These are phyloP conservation scores for Lingula anatina DNA, from an alignment of 2,888 invertebrate genomes.

Conservation along the genomic window DNA sequence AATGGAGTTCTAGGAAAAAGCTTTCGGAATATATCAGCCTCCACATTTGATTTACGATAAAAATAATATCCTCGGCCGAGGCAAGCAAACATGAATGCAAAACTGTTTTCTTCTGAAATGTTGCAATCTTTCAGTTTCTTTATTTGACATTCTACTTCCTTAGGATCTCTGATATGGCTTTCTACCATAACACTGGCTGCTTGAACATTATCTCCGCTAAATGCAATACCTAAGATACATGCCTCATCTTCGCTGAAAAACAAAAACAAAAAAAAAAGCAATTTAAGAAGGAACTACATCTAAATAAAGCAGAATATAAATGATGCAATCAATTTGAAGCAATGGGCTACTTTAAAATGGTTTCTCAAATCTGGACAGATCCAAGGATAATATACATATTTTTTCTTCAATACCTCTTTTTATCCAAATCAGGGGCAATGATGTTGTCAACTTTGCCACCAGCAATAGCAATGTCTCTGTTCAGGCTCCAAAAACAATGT, in stretches of 20 bases:
- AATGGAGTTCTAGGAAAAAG: conserved; percentile 53
- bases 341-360: no score
- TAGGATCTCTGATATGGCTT: conserved; percentile 13
- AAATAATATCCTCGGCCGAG: conserved; percentile 49
- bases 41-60: conserved; percentile 42
- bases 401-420: no score
- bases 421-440: conserved; percentile 4
- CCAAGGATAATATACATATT: no score
- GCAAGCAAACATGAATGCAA: conserved; percentile 54
- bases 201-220: conserved; percentile 25
- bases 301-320: no score
- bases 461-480: conserved; percentile 21
- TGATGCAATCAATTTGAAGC: no score
- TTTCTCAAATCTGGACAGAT: no score
- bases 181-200: conserved; percentile 27
- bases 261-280: no score
- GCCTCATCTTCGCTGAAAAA: conserved; percentile 12
- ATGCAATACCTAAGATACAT: conserved; percentile 18
- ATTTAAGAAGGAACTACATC: no score
- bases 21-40: conserved; percentile 48
- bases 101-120: conserved; percentile 24
- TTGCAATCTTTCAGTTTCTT: conserved; percentile 21
- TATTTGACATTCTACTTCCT: conserved; percentile 22
- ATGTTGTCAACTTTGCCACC: conserved; percentile 33
- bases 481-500: no score